These are phyloP conservation scores for Lagodon rhomboides DNA, from an alignment of 2,797 vertebrate genomes.

Conservation along the genomic window DNA sequence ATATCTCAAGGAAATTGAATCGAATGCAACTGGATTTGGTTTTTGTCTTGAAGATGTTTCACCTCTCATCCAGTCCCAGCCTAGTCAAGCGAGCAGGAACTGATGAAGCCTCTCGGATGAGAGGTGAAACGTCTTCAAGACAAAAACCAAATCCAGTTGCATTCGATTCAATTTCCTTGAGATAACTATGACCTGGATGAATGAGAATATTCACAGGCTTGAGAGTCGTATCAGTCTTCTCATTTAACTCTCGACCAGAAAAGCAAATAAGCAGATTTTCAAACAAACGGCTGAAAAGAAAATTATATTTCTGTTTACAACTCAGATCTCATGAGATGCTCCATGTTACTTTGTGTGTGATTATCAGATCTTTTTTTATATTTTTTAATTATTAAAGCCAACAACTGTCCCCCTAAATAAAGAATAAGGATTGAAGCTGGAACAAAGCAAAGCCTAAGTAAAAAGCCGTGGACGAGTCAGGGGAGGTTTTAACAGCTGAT, in stretches of 20 bases:
- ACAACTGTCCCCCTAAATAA: slow-evolving; percentile 1
- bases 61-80: too few species aligned
- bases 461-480: not conserved
- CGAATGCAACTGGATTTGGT: too few species aligned
- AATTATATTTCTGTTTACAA: not conserved
- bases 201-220: too few species aligned
- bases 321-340: not conserved
- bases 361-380: not conserved
- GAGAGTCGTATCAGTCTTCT: not conserved
- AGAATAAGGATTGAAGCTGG: slow-evolving; percentile 11
- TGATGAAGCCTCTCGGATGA: too few species aligned
- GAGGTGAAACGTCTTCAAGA: too few species aligned
- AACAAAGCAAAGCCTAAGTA: slow-evolving; percentile 24
- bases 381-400: not conserved
- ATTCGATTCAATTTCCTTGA: too few species aligned
- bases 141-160: too few species aligned
- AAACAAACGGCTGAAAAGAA: not conserved
- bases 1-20: too few species aligned
- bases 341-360: not conserved
- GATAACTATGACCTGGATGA: too few species aligned
- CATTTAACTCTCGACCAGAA: not conserved
- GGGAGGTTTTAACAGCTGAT: slow-evolving; percentile 27
- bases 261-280: not conserved
- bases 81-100: too few species aligned
- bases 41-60: too few species aligned